These are phyloP conservation scores for Aspiorhynchus laticeps DNA, from an alignment of 2,113 vertebrate species.

Conservation along the genomic window DNA sequence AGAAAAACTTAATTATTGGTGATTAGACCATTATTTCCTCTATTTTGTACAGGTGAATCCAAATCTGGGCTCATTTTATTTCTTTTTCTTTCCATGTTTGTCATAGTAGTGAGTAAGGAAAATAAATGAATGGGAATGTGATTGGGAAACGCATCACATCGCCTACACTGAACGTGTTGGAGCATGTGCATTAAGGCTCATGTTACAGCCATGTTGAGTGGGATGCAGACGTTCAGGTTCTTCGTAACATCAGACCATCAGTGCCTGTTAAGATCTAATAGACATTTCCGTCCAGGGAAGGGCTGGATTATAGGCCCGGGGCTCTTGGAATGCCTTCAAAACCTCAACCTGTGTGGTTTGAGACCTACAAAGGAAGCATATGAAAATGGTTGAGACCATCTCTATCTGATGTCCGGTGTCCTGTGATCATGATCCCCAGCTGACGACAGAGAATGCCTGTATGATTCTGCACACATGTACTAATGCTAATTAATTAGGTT, in stretches of 20 bases:
- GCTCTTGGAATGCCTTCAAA: not conserved
- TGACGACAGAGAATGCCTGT: not conserved
- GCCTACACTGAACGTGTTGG: not conserved
- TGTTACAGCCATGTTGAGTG: not conserved
- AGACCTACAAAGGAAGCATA: not conserved
- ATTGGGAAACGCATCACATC: not conserved
- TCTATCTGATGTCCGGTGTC: not conserved
- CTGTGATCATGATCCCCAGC: not conserved
- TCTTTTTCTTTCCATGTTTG: not conserved
- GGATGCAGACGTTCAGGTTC: conserved; percentile 17
- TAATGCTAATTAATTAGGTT: conserved; percentile 14
- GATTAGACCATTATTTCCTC: not conserved
- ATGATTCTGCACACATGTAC: not conserved
- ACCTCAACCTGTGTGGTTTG: not conserved
- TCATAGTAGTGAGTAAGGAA: not conserved
- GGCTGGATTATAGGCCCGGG: not conserved
- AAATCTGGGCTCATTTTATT: not conserved
- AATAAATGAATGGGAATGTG: not conserved
- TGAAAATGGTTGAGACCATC: not conserved
- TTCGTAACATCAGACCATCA: not conserved
- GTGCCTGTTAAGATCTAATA: not conserved
- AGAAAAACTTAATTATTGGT: not conserved
- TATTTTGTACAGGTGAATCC: not conserved
- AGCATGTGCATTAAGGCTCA: not conserved
- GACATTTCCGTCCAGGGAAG: not conserved